Evolutionary conservation across 1,140 invertebrate genomes (phyloP).

Genomic region (Fopius arisanus): DNA sequence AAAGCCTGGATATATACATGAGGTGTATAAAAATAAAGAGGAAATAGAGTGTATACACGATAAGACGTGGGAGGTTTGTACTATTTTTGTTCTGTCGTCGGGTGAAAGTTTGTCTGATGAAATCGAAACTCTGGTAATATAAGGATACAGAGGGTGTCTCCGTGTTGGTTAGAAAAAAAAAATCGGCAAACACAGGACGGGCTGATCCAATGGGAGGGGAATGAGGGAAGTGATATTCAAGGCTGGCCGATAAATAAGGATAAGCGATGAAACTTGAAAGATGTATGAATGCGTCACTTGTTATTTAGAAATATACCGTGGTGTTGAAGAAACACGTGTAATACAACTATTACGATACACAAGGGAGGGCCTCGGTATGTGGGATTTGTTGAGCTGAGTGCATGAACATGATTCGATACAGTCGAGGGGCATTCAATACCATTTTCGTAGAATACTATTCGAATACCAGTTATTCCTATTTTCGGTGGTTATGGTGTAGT

Average conservation of each 20-base stretch:
- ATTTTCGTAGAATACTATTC: background rate
- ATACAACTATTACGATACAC: background rate
- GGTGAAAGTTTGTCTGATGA: constrained; percentile 25
- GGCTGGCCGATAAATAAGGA: background rate
- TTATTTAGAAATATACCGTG: background rate
- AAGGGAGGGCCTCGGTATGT: background rate
- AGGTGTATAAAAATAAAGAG: background rate
- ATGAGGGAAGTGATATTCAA: background rate
- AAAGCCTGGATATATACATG: constrained; percentile 18
- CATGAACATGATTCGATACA: background rate
- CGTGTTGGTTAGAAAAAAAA: background rate
- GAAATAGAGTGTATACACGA: constrained; percentile 1
- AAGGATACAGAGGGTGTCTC: background rate
- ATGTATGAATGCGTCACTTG: background rate
- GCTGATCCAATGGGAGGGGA: background rate
- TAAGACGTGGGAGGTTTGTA: background rate
- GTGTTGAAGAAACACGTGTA: background rate
- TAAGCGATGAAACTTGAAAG: background rate
- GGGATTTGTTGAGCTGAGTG: background rate
- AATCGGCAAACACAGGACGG: background rate
- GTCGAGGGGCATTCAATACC: background rate
- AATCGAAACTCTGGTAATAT: constrained; percentile 13
- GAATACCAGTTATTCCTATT: constrained; percentile 9
- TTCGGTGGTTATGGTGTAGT: background rate
- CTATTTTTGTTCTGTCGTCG: background rate